Evolutionary conservation across 1,140 invertebrate species (phyloP).

Genomic region (Bombus sylvicola): DNA sequence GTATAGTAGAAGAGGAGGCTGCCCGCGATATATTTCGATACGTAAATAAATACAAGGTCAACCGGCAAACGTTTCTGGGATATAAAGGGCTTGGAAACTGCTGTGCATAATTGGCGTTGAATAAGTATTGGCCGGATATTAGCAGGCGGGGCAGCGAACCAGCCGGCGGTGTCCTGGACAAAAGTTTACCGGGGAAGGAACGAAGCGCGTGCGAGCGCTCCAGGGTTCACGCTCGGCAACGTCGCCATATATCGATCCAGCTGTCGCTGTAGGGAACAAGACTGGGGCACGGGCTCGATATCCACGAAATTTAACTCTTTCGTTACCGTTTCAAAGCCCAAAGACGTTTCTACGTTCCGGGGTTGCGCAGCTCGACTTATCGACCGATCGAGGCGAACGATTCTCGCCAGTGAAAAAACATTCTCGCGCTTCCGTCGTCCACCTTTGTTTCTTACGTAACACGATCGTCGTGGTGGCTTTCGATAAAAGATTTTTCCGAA

Average conservation of each 20-base stretch:
- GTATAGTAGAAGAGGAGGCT: slow-evolving; percentile 4
- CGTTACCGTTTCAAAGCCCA: slow-evolving; percentile 23
- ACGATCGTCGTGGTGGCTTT: no score
- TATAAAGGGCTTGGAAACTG: slow-evolving; percentile 70
- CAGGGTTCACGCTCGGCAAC: slow-evolving; percentile 68
- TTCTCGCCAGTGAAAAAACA: not conserved
- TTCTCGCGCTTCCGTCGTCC: not conserved
- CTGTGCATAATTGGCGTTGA: slow-evolving; percentile 59
- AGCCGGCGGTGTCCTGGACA: not conserved
- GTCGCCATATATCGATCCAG: slow-evolving; percentile 70
- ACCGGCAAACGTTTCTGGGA: slow-evolving; percentile 69
- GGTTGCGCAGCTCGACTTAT: not conserved
- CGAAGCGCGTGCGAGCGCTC: slow-evolving; percentile 57
- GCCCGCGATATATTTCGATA: slow-evolving; percentile 73
- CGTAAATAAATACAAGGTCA: slow-evolving; percentile 80
- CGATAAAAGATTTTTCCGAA: no score
- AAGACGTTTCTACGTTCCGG: not conserved
- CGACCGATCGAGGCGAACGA: not conserved
- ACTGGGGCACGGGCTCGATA: slow-evolving; percentile 64
- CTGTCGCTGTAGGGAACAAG: slow-evolving; percentile 65
- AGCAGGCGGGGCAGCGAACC: not conserved
- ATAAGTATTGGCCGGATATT: slow-evolving; percentile 56
- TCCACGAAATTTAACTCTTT: slow-evolving; percentile 66
- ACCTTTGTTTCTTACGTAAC: not conserved
- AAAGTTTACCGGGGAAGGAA: slow-evolving; percentile 27